phyloP scores from a whole-genome alignment of 2,797 vertebrate species.

The Steatocranus sp. region DNA sequence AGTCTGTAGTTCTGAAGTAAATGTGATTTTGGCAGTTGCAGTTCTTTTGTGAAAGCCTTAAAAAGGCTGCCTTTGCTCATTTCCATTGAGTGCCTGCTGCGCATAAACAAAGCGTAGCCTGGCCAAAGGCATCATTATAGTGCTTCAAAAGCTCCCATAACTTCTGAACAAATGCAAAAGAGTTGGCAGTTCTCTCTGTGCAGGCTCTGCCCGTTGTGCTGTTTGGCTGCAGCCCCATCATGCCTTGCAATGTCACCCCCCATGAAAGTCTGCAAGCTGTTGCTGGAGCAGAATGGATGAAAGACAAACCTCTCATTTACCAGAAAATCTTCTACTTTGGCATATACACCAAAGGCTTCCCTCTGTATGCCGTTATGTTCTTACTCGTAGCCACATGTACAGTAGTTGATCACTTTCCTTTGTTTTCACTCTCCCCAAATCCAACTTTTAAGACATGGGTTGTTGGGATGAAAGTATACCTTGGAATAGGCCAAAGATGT shows the following conservation, averaged over 20 bases:
- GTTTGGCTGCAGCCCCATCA: constrained; percentile 63
- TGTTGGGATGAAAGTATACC: background rate
- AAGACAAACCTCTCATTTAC: constrained; percentile 67
- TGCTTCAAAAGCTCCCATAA: constrained; percentile 63
- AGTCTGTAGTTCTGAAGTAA: constrained; percentile 42
- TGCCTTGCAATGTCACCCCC: constrained; percentile 51
- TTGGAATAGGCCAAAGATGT: background rate
- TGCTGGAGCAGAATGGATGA: constrained; percentile 63
- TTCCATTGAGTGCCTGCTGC: constrained; percentile 55
- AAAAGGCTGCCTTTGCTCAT: constrained; percentile 56
- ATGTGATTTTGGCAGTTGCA: constrained; percentile 52
- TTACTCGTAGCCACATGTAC: constrained; percentile 48
- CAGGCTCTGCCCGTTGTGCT: constrained; percentile 49
- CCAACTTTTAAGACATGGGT: constrained; percentile 27
- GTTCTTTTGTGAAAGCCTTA: constrained; percentile 38
- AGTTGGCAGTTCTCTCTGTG: constrained; percentile 42
- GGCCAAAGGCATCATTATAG: constrained; percentile 65
- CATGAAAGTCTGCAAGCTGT: constrained; percentile 68
- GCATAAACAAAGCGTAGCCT: constrained; percentile 57
- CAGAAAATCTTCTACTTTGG: constrained; percentile 58
- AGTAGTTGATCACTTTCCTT: constrained; percentile 39
- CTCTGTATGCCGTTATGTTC: constrained; percentile 44
- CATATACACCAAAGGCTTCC: constrained; percentile 54
- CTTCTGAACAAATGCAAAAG: constrained; percentile 64
- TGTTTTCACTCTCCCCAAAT: constrained; percentile 14